phyloP scores from a whole-genome alignment of 2,888 invertebrate species.

The Phasia obesa region DNA sequence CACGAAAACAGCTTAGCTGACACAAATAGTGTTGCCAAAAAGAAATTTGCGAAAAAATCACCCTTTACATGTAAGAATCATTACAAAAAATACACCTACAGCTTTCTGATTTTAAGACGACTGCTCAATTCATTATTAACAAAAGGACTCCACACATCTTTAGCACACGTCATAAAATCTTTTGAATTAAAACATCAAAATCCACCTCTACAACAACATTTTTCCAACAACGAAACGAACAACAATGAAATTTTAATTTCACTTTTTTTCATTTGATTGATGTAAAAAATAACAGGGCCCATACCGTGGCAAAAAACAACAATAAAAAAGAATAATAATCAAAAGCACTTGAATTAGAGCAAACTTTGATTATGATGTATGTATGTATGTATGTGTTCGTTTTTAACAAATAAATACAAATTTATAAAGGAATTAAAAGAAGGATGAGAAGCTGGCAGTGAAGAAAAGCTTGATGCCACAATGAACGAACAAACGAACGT shows the following conservation, averaged over 20 bases:
- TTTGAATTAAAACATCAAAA: conserved; percentile 36
- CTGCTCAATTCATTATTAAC: conserved; percentile 62
- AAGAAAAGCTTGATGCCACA: conserved; percentile 26
- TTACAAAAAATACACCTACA: conserved; percentile 12
- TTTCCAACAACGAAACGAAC: conserved; percentile 51
- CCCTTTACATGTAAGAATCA: too few relatives aligned
- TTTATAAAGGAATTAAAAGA: conserved; percentile 33
- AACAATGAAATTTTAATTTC: conserved; percentile 78
- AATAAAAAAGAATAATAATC: conserved; percentile 46
- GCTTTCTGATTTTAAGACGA: conserved; percentile 21
- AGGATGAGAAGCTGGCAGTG: conserved; percentile 47
- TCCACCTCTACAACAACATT: conserved; percentile 9
- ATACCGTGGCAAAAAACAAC: conserved; percentile 65
- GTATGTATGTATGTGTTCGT: conserved; percentile 31
- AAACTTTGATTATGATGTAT: conserved; percentile 64
- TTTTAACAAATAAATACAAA: conserved; percentile 12
- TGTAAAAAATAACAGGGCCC: conserved; percentile 71
- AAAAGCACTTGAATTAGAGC: conserved; percentile 63
- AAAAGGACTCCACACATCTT: conserved; percentile 42
- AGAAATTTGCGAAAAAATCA: too few relatives aligned
- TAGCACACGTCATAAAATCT: conserved; percentile 65
- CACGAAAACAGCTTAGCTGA: too few relatives aligned
- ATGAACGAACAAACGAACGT: conserved; percentile 20
- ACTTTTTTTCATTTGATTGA: conserved; percentile 78
- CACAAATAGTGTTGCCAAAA: too few relatives aligned